Base-by-base conservation (phyloP, 2,113 vertebrate genomes). In the Dendropsophus ebraccatus region DNA sequence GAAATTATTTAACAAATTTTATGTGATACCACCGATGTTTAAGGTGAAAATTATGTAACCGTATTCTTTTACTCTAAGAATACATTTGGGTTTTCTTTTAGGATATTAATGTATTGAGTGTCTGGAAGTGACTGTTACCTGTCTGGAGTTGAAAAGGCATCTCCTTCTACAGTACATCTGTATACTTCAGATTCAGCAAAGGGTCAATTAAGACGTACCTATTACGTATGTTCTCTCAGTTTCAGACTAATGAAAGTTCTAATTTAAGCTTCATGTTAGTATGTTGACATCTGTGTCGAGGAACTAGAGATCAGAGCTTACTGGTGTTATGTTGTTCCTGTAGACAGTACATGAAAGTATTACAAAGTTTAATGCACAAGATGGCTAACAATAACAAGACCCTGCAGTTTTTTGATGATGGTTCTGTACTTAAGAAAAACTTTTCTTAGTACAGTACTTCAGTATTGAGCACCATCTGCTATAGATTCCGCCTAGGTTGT, bases 401-500 rank as follows among this genome's bases (percentile, higher is more conserved):
- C 60, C 73, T 69, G 11, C 30, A 73, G 30, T 54, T 16, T 52
- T 83, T 74, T 83, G 32, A 62, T 16, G 23, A 14, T 73, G 21
- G 11, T 41, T 52, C 50, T 56, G 35, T 28, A 65, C 58, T 60
- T 84, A 58, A 21, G 32, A 65, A 65, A 84, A 84, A 75, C 83
- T 84, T 76, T 73, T 74, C 52, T 62, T 21, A 65, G 56, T 50
- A 45, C 73, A 65, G 56, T 50, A 45, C 73, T 84, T 52, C 23
- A 77, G 25, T n/a, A 13, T 65, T 77, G 13, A 65, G 32, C 23
- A 85, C 16, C 72, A 77, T 32, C 62, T 60, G 37, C 74, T 67
- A 85, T 78, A 77, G 83, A 85, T 78, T 78, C 54, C 54, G 16
- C 72, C 56, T 62, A 78, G 41, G 83, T 76, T 75, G 17, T 65